These are phyloP conservation scores for Tricholaema leucomelas DNA, from an alignment of 2,113 vertebrate genomes.

Conservation along the genomic window DNA sequence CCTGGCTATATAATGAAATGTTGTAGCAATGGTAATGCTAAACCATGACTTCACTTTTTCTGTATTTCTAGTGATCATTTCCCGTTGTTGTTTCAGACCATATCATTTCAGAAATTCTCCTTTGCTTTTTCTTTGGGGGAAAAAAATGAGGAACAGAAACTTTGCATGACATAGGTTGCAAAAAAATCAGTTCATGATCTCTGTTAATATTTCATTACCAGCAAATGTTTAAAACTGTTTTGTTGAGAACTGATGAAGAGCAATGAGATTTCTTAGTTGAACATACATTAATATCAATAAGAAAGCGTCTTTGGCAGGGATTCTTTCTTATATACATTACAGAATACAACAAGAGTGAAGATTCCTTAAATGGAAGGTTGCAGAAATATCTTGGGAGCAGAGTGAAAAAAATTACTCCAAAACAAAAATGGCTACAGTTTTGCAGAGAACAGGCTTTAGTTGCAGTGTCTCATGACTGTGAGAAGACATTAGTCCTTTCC, in stretches of 20 bases:
- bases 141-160: neutral
- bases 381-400: neutral
- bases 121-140: neutral
- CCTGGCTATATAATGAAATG: neutral
- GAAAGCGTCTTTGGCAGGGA: neutral
- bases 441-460: neutral
- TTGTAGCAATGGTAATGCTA: neutral
- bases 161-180: neutral
- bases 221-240: neutral
- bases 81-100: neutral
- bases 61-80: neutral
- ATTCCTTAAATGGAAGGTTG: neutral
- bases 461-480: neutral
- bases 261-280: neutral
- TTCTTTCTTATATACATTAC: neutral
- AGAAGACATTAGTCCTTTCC: neutral
- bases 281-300: neutral
- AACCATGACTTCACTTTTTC: neutral
- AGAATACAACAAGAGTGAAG: neutral
- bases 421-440: neutral
- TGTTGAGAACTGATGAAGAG: neutral
- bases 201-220: neutral
- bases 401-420: accelerated
- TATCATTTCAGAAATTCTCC: neutral
- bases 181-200: neutral